Evolutionary conservation across 2,113 vertebrate genomes (phyloP).

Genomic region (Tragelaphus imberbis): DNA sequence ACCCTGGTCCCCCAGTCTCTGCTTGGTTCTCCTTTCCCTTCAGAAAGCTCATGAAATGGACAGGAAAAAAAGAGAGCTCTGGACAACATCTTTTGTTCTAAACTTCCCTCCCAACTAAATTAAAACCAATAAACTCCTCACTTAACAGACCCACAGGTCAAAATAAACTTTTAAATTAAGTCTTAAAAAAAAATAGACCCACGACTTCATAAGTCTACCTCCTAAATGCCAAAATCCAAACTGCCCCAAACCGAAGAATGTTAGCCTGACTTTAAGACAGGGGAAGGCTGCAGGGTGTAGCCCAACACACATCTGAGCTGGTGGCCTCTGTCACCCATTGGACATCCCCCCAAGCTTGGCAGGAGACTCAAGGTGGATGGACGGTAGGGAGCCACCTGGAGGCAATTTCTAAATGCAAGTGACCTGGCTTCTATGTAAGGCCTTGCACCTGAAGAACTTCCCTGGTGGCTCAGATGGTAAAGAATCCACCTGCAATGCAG

Average conservation of each 20-base stretch:
- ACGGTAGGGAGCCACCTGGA: background rate
- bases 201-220: background rate
- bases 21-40: background rate
- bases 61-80: background rate
- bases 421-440: too few species aligned
- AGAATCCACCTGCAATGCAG: background rate
- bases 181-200: background rate
- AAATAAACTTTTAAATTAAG: background rate
- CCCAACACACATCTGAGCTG: background rate
- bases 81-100: background rate
- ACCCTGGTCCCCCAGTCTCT: rapidly evolving
- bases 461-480: background rate
- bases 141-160: background rate
- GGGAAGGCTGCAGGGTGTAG: background rate
- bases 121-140: background rate
- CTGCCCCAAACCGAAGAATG: background rate
- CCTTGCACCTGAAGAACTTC: background rate
- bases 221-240: background rate
- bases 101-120: background rate
- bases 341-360: rapidly evolving
- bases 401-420: background rate
- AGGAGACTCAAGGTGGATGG: background rate
- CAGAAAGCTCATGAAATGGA: background rate
- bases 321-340: rapidly evolving
- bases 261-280: background rate